Base-by-base conservation (phyloP, 1,140 invertebrate species). In the Aphidius gifuensis region DNA sequence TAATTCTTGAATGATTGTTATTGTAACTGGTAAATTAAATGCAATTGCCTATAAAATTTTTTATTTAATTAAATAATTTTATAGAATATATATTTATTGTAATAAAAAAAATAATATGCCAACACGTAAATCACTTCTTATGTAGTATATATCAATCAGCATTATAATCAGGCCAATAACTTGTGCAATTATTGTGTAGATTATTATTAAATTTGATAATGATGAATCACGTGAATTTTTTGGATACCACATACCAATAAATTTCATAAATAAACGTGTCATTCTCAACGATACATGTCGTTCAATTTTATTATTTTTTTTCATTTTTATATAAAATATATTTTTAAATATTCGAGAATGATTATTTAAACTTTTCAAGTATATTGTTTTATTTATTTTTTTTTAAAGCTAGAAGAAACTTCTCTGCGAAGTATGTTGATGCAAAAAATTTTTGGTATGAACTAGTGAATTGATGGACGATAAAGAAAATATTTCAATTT, bases 211-310 rank as follows among this genome's bases (percentile, higher is more conserved):
- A 50, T 69, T 64, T 11, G 69, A 56, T 5, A 71, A 45, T 2
- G 69, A 47, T 63, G 68, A 62, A 57, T 70, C 66, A n/a, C 50
- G 64, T 21, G 49, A 58, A 43, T 61, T 66, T 46, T 62, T 42
- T 0, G 58, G 3, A 16, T 64, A 65, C 69, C 68, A 69, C 69
- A 73, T 69, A 7, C 71, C 71, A 42, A 70, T 60, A 44, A 67
- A 6, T 61, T 47, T 62, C 70, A 74, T 73, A 48, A 70, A 72
- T 65, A 71, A 66, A 32, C 62, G 64, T n/a, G 62, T 68, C 44
- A 69, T 48, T 67, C 47, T 66, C 47, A 62, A 64, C 1, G 63
- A 61, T 8, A 8, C 49, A 46, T 44, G 53, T 38, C 53, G 45
- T 9, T 57, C 43, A 38, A 64, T 47, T 61, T 64, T 1, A 32